Base-by-base conservation (phyloP, 2,113 vertebrate species). In the Brachyistius frenatus region DNA sequence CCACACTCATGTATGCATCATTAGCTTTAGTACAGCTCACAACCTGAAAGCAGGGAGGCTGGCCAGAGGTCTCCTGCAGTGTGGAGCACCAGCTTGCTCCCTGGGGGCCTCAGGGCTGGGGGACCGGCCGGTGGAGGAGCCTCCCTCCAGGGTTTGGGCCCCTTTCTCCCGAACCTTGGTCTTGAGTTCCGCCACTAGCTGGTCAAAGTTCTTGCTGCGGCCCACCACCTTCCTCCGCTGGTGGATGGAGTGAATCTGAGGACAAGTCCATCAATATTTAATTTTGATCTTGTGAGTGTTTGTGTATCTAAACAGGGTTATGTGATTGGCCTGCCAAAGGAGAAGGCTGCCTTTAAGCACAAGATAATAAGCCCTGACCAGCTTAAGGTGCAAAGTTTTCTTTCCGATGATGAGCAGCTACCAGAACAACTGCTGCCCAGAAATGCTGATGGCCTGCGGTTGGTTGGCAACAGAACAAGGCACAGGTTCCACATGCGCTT, bases 241-340 rank as follows among this genome's bases (percentile, higher is more conserved):
- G 88, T 98, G 96, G 69, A 98, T 95, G 0, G 97, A 98, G 92
- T 98, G 97, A 80, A 97, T 98, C 97, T 98, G 78, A 65, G 49
- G 69, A 63, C 0, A 5, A 73, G 15, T 3, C 61, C 8, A 53
- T 41, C 4, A 41, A 7, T 2, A 30, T 52, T 52, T n/a, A 5
- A 71, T 30, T 60, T 50, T 50, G 41, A 11, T 11, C 13, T 9
- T 11, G 2, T 13, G 41, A 44, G 41, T 44, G 3, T 41, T 44
- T 11, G 41, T 44, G 10, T 4, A 3, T 13, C 13, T 44, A 2
- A 44, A 44, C 41, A 44, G 41, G 41, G 14, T 44, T 10, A 46
- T 44, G 39, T 53, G 41, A 13, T 11, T 44, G 41, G 41, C 10
- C 41, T 1, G 41, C 10, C 41, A 44, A 3, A 11, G 2, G 9